Percentiles rank a stretch among this genome's conserved stretches.
phyloP scores from a whole-genome alignment of 2,113 vertebrate genomes.

The Fregetta grallaria region DNA sequence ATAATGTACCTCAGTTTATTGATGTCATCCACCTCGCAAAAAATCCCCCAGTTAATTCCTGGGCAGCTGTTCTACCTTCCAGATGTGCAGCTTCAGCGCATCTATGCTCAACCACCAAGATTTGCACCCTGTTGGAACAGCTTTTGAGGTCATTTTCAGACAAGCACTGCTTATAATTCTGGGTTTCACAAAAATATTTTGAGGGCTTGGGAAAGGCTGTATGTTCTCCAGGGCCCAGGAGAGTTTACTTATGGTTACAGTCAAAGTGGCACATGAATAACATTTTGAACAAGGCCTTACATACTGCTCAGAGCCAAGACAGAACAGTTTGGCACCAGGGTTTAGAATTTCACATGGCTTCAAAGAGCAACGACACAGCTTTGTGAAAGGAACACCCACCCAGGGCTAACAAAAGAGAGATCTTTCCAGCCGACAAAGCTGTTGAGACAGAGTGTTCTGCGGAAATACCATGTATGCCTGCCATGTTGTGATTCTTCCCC shows the following conservation, averaged over 20 bases:
- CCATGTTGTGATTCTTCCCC: neutral
- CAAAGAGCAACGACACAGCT: neutral
- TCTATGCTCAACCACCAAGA: neutral
- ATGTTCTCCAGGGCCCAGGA: neutral
- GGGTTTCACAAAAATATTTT: neutral
- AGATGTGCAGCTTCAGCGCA: neutral
- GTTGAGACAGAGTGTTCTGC: neutral
- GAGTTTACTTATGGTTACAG: neutral
- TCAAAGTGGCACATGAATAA: neutral
- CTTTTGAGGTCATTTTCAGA: neutral
- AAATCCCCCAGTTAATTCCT: neutral
- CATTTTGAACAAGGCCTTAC: neutral
- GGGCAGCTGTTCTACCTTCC: neutral
- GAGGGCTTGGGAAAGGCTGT: neutral
- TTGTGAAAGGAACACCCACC: neutral
- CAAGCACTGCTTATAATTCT: neutral
- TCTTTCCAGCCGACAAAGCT: neutral
- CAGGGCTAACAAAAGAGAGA: neutral
- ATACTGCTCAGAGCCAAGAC: neutral
- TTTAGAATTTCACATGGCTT: neutral
- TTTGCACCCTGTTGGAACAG: neutral
- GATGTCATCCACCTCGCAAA: neutral
- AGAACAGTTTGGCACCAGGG: neutral
- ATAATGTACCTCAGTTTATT: conserved; percentile 13
- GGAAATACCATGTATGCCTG: neutral